Evolutionary conservation across 2,888 invertebrate genomes (phyloP), one percentile per base, ranked within the genome.

Genomic region (Oxyteleia sp.): DNA sequence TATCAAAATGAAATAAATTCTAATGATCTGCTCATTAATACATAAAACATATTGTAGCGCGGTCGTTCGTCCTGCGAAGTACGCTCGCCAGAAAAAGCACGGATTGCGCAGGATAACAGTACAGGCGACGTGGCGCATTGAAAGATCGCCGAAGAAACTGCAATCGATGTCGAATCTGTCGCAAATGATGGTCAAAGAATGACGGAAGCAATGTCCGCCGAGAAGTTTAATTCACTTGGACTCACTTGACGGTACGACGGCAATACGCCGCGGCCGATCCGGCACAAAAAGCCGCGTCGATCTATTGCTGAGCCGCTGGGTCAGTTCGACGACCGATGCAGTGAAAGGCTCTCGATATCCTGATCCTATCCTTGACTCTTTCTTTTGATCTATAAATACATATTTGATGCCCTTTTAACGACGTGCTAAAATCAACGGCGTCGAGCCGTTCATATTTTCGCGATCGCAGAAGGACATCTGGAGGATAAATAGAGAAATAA

Each of bases 301-400:
- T 86, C 78, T 85, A 85, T 79, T 61, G 75, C 74, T 57, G 84
- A 68, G 61, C 47, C 74, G 76, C 74, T 74, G 53, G 84, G 84
- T 81, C 76, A 84, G 87, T 86, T 87, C 86, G 82, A 78, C 78
- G 82, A 86, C 83, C 86, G 81, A 71, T 69, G 78, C 75, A 84
- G 84, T 84, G 80, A 84, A 84, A 84, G 84, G 84, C 68, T 84
- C 76, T 55, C 61, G 66, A 84, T 80, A 80, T 76, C 64, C 81
- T 51, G 59, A 51, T 55, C 45, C 61, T 81, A 81, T 84, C 84
- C 84, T 84, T 84, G 84, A 81, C 80, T 84, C 72, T 81, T 84
- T 84, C 71, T 78, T 84, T 66, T 72, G 47, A 51, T 80, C 74
- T 81, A 84, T 84, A 84, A 84, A 80, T 75, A 80, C 57, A 64